phyloP scores from a whole-genome alignment of 2,113 vertebrate species.

The Chloebia gouldiae region DNA sequence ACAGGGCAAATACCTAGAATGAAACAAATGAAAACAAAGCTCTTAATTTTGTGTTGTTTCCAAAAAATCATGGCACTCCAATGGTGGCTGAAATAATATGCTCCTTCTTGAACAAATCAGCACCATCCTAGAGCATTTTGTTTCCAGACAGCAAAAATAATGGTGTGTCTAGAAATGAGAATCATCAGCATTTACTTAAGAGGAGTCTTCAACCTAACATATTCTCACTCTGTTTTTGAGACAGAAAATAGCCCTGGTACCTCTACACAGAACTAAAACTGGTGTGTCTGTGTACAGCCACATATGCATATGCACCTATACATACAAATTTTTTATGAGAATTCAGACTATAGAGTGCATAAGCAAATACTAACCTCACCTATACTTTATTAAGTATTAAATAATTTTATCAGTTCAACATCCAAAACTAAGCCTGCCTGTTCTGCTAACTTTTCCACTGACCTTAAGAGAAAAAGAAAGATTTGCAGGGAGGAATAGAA shows the following conservation, averaged over 20 bases:
- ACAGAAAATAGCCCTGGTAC: not conserved
- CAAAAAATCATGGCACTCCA: not conserved
- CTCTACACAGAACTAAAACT: not conserved
- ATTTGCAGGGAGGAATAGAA: not conserved
- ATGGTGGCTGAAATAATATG: not conserved
- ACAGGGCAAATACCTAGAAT: not conserved
- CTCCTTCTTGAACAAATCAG: not conserved
- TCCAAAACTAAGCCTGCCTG: not conserved
- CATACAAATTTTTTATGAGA: not conserved
- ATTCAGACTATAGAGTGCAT: not conserved
- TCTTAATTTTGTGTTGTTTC: not conserved
- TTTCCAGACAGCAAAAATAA: not conserved
- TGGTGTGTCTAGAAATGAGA: not conserved
- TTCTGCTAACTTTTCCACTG: not conserved
- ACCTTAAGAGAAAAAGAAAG: not conserved
- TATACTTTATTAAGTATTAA: not conserved
- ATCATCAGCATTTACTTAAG: not conserved
- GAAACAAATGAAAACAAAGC: not conserved
- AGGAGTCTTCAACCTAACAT: not conserved
- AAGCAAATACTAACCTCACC: not conserved
- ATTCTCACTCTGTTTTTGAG: not conserved
- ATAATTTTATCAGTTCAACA: not conserved
- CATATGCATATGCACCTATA: not conserved
- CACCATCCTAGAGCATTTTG: not conserved
- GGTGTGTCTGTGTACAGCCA: not conserved